Base-by-base conservation (phyloP, 2,888 invertebrate genomes). In the Drosophila suboccidentalis region DNA sequence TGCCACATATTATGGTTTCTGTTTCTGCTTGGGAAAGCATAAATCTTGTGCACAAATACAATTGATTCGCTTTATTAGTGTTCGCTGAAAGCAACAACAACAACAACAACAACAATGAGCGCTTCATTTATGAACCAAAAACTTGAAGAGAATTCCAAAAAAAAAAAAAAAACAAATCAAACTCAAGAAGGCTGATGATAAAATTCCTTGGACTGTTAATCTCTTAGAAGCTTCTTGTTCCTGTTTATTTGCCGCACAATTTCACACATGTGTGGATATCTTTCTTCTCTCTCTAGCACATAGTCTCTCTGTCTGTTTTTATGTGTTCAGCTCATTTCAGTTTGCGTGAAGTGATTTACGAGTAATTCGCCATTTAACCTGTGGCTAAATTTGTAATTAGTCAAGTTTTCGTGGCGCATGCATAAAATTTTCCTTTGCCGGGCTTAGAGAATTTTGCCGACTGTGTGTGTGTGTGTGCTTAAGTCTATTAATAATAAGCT, bases 371-470 rank as follows among this genome's bases (percentile, higher is more conserved):
- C 78, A 78, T 87, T 86, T 86, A 86, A 87, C 88, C 88, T 86
- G 81, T 82, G 87, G 88, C 88, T 82, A 82, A 80, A 80, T 84
- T 88, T 81, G 80, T 85, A 87, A 86, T 88, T 88, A 86, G 86
- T 87, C 81, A 84, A 83, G 81, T 82, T 82, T 71, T 75, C 73
- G 72, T 74, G 75, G 70, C 64, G 78, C 75, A 80, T 80, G 67
- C 80, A 80, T 71, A 71, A 80, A 74, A 80, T 80, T 77, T 77
- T 9, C 50, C 50, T 59, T 57, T 50, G 70, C 64, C 36, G 44
- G 59, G 68, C 71, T 75, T 72, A 63, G 60, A 59, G 57, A 49
- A 65, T 47, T 68, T 70, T 58, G 9, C 44, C 54, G 11, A 36
- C 15, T 51, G 36, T 54, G 41, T 59, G 57, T 71, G 50, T 50